Evolutionary conservation across 2,113 vertebrate genomes (phyloP).

Genomic region (Ictidomys tridecemlineatus): DNA sequence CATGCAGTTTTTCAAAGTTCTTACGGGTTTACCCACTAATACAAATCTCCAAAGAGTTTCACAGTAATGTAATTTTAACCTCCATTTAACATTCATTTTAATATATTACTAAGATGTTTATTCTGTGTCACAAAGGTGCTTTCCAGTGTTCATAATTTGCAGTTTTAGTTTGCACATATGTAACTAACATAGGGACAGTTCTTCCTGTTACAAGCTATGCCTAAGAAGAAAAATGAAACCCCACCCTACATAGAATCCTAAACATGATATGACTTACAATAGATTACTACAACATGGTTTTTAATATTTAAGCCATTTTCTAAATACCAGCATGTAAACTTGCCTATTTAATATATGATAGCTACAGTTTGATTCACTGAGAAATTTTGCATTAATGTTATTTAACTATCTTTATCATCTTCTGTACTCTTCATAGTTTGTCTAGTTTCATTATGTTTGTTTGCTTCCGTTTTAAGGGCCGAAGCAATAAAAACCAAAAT

Average conservation of each 20-base stretch:
- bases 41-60: slow-evolving; percentile 87
- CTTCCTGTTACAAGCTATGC: slow-evolving; percentile 85
- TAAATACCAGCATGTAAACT: slow-evolving; percentile 82
- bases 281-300: slow-evolving; percentile 81
- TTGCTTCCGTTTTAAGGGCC: slow-evolving; percentile 6
- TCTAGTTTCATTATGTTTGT: too few species aligned
- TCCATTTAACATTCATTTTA: slow-evolving; percentile 91
- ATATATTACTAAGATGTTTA: slow-evolving; percentile 90
- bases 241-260: slow-evolving; percentile 81
- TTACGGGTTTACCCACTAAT: slow-evolving; percentile 86
- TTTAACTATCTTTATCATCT: slow-evolving; percentile 60
- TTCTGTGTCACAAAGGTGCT: slow-evolving; percentile 88
- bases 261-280: slow-evolving; percentile 84
- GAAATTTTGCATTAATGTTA: slow-evolving; percentile 77
- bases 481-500: background rate
- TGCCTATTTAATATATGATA: slow-evolving; percentile 75
- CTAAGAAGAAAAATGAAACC: slow-evolving; percentile 68
- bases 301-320: slow-evolving; percentile 78
- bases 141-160: slow-evolving; percentile 92
- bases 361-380: slow-evolving; percentile 78
- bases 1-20: slow-evolving; percentile 89
- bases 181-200: slow-evolving; percentile 85
- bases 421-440: too few species aligned
- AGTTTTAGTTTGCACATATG: slow-evolving; percentile 88
- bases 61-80: slow-evolving; percentile 89